Evolutionary conservation across 2,888 invertebrate genomes (phyloP).

Genomic region (Galeruca laticollis): DNA sequence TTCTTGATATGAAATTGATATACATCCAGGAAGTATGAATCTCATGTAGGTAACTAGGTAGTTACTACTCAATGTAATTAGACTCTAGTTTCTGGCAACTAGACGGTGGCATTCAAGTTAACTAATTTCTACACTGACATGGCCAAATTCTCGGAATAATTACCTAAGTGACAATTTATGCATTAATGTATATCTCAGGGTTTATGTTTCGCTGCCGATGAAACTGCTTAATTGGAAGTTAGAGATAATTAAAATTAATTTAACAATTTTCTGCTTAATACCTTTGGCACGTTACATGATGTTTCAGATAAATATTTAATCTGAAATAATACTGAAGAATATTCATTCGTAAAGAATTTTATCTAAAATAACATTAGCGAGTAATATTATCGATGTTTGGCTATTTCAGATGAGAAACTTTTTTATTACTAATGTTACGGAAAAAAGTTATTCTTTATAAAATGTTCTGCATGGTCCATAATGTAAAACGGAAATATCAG

Average conservation of each 20-base stretch:
- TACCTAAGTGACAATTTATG: conserved; percentile 44
- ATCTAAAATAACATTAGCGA: no score
- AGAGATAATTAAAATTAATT: conserved; percentile 34
- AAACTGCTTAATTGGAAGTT: conserved; percentile 16
- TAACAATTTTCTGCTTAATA: conserved; percentile 27
- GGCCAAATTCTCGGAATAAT: conserved; percentile 42
- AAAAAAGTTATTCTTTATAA: no score
- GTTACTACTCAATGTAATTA: conserved; percentile 31
- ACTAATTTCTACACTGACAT: conserved; percentile 39
- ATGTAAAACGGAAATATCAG: no score
- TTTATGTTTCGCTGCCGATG: conserved; percentile 21
- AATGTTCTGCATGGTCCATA: no score
- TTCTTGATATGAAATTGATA: background rate
- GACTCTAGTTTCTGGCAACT: conserved; percentile 34
- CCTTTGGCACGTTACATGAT: conserved; percentile 1
- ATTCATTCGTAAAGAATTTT: no score
- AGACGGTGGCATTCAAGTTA: conserved; percentile 29
- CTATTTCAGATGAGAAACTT: no score
- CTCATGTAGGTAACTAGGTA: conserved; percentile 26
- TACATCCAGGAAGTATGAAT: background rate
- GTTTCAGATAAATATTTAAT: background rate
- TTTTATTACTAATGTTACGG: no score
- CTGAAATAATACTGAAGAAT: no score
- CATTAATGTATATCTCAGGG: conserved; percentile 32
- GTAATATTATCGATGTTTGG: no score